Percentiles rank a stretch among this genome's conserved stretches.
These are phyloP conservation scores for Ancistrus triradiatus DNA, from an alignment of 2,113 vertebrate genomes.

Conservation along the genomic window DNA sequence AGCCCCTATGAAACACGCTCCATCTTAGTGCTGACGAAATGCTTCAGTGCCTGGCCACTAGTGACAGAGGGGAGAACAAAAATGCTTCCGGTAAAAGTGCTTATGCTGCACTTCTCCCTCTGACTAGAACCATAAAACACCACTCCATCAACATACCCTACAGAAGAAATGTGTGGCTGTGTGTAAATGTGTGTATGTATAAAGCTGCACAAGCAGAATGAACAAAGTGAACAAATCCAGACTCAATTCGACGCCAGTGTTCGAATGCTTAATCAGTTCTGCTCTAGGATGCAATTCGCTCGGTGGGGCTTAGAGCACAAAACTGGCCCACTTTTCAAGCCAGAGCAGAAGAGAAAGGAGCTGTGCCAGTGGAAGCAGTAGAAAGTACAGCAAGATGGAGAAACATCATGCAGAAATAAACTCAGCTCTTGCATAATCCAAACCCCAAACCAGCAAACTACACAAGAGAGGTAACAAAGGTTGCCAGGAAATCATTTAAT, in stretches of 20 bases:
- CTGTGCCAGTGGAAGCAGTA: neutral
- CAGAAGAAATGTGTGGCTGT: constrained; percentile 23
- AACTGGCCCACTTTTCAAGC: too few species aligned
- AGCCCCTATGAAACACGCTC: constrained; percentile 14
- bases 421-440: too few species aligned
- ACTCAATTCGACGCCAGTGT: neutral
- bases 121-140: constrained; percentile 43
- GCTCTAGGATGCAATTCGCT: neutral
- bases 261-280: neutral
- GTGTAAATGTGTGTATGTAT: constrained; percentile 25
- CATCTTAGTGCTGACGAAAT: constrained; percentile 27
- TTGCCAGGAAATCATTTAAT: constrained; percentile 10
- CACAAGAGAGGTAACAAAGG: neutral
- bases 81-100: constrained; percentile 39
- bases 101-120: constrained; percentile 31
- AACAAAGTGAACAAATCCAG: constrained; percentile 9
- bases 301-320: neutral
- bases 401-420: constrained; percentile 3
- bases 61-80: constrained; percentile 28
- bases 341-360: too few species aligned
- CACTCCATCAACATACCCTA: constrained; percentile 42
- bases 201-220: neutral
- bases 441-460: neutral
- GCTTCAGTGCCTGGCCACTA: constrained; percentile 30
- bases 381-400: neutral